Evolutionary conservation across 2,113 vertebrate species (phyloP).

Genomic region (Prinia subflava): DNA sequence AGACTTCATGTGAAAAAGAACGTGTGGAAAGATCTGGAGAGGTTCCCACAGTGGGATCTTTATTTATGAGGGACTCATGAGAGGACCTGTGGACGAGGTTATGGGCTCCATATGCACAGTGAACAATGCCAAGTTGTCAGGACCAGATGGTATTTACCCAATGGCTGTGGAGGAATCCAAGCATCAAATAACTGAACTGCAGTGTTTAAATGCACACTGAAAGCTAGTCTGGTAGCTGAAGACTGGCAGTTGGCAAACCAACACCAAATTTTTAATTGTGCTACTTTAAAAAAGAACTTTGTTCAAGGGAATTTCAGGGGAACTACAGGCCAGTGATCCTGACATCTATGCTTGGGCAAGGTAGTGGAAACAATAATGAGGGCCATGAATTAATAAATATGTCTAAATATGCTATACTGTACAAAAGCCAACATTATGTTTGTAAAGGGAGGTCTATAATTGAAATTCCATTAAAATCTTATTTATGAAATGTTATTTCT

Average conservation of each 20-base stretch:
- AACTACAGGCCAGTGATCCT: not conserved
- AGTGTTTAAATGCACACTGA: not conserved
- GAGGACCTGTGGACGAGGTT: constrained; percentile 29
- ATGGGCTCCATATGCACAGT: not conserved
- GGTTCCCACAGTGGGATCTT: not conserved
- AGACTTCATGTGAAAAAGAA: not conserved
- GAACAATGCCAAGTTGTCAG: not conserved
- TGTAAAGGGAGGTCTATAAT: not conserved
- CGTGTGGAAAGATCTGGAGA: not conserved
- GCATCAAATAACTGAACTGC: not conserved
- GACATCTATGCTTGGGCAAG: rapidly evolving
- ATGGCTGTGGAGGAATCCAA: not conserved
- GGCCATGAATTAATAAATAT: not conserved
- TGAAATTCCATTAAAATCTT: not conserved
- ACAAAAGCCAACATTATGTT: not conserved
- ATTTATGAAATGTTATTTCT: not conserved
- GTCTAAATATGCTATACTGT: not conserved
- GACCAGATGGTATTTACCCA: constrained; percentile 3
- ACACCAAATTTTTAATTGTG: not conserved
- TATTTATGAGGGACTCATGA: not conserved
- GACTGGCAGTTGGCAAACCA: not conserved
- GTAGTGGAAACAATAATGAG: not conserved
- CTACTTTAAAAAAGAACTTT: not conserved
- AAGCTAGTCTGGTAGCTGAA: not conserved
- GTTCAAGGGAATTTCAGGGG: not conserved